Evolutionary conservation across 30 jellyfish, hydroid and myxozoan species (phyloP).

Genomic region (Hydractinia symbiolongicarpus): DNA sequence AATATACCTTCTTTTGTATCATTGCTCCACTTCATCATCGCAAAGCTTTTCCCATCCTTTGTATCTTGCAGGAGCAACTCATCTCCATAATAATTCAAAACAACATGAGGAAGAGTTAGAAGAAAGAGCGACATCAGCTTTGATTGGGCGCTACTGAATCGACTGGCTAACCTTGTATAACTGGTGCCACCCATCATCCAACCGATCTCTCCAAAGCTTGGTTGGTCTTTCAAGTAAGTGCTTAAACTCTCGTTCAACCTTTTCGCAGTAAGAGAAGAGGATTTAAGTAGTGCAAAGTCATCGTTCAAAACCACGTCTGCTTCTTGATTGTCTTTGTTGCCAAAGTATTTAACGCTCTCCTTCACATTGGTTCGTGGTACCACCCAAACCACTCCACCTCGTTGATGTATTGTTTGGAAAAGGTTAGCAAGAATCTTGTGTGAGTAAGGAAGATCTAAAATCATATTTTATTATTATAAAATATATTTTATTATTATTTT

Average conservation of each 20-base stretch:
- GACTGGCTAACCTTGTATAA: conserved; percentile 24
- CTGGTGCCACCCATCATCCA: conserved; percentile 55
- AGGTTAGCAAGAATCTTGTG: neutral
- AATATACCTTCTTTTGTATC: conserved; percentile 37
- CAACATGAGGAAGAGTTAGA: conserved; percentile 46
- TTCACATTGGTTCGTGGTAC: neutral
- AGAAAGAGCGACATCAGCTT: conserved; percentile 30
- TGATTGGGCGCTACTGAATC: conserved; percentile 20
- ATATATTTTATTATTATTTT: no score
- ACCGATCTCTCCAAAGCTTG: conserved; percentile 46
- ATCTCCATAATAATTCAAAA: conserved; percentile 56
- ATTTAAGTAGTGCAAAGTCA: conserved; percentile 21
- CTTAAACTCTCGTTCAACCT: neutral
- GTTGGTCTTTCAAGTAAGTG: conserved; percentile 21
- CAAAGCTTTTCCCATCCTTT: neutral
- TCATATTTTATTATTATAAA: neutral
- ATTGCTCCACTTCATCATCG: conserved; percentile 50
- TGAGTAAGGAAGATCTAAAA: neutral
- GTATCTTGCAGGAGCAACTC: conserved; percentile 35
- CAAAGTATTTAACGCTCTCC: conserved; percentile 8
- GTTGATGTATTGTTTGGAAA: neutral
- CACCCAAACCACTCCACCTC: neutral
- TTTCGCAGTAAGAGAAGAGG: conserved; percentile 14
- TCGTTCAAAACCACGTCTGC: conserved; percentile 45
- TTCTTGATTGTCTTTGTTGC: conserved; percentile 32